A percentile compares a stretch with the other conserved stretches of the same genome.
Conservation (phyloP, 2,888 invertebrate species). For the Phalangium opilio region DNA sequence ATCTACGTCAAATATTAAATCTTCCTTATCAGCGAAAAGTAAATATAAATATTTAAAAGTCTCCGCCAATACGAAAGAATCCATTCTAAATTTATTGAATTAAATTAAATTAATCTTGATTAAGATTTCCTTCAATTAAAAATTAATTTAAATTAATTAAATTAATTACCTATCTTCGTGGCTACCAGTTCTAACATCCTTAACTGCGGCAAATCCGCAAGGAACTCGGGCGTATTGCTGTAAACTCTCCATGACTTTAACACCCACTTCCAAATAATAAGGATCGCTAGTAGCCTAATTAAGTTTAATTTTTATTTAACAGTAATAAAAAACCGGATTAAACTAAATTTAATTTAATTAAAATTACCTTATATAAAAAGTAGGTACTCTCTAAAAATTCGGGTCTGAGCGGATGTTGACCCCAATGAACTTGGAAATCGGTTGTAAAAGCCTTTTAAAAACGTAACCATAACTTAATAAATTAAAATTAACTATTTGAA, state of each 20-base stretch:
- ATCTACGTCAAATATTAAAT: constrained; percentile 63
- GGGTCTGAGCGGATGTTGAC: constrained; percentile 87
- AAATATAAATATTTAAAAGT: constrained; percentile 94
- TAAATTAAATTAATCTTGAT: neutral
- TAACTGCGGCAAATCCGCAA: constrained; percentile 95
- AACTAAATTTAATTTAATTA: too few species aligned
- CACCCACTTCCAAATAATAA: constrained; percentile 84
- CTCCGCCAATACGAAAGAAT: constrained; percentile 92
- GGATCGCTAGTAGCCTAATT: constrained; percentile 75
- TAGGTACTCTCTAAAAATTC: constrained; percentile 98
- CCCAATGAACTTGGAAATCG: constrained; percentile 94
- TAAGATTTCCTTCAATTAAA: neutral
- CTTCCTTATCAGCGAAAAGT: constrained; percentile 73
- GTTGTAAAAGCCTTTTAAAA: constrained; percentile 67
- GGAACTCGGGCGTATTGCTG: constrained; percentile 81
- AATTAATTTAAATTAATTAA: neutral
- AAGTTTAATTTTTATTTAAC: neutral
- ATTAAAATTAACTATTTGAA: neutral
- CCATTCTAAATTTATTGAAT: constrained; percentile 51
- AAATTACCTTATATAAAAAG: constrained; percentile 56
- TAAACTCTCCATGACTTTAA: constrained; percentile 68
- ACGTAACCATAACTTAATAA: neutral
- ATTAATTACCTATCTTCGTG: constrained; percentile 57
- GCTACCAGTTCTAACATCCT: constrained; percentile 73
- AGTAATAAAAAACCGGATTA: too few species aligned